Base-by-base conservation (phyloP, 1,140 invertebrate species). In the Aphaenogaster floridana region DNA sequence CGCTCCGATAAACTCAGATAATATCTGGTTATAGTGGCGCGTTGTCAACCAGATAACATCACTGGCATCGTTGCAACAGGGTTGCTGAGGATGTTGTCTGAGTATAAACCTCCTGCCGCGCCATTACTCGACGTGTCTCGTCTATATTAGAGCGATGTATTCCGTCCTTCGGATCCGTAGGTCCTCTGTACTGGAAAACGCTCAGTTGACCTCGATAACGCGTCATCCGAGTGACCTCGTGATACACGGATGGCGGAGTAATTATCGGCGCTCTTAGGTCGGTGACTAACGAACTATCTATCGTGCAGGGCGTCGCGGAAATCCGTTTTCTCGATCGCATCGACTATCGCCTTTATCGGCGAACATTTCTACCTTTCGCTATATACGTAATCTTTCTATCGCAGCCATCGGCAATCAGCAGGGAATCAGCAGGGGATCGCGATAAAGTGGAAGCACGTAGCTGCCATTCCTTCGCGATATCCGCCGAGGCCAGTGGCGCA, bases 161-260 rank as follows among this genome's bases (percentile, higher is more conserved):
- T 69, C 78, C 50, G 36, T 69, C 78, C 64, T 81, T 69, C 78
- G 50, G 48, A 21, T 21, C 39, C 39, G 21, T 48, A 7, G 36
- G 28, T 52, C 59, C 85, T 74, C 68, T 61, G 9, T 68, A n/a
- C 17, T 54, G 64, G 64, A 77, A 85, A 77, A 52, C 69, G 36
- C 50, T 64, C 50, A 6, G 63, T n/a, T 88, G 86, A 78, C 71
- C 79, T 39, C 63, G 69, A 78, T 66, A 61, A n/a, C 80, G 80
- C 72, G 50, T 84, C 86, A 83, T 52, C 79, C 86, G 86, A 63
- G 66, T 57, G 77, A 84, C 86, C 69, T 87, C 86, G 64, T 78
- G 57, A 42, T 57, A 80, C 71, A 85, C 68, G 81, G 87, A 9
- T 88, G 81, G 72, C 78, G 54, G 66, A 86, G 52, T 86, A 88